These are phyloP conservation scores for Elgonia sp. DNA, from an alignment of 2,888 invertebrate genomes.

Conservation along the genomic window DNA sequence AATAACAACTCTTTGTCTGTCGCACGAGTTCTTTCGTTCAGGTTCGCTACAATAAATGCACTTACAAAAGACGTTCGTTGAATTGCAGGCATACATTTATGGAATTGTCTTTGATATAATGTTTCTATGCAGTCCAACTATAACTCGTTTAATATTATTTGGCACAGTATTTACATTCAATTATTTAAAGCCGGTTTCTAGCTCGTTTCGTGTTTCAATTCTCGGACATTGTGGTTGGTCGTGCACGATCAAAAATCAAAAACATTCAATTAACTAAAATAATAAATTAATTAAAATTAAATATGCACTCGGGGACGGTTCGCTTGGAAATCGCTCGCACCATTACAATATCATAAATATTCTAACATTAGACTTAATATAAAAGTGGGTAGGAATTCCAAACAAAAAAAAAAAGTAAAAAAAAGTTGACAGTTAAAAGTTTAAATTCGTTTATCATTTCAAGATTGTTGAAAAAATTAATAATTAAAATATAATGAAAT, in stretches of 20 bases:
- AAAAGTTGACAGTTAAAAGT: too few relatives aligned
- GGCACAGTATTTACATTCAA: slow-evolving; percentile 60
- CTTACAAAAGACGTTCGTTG: slow-evolving; percentile 3
- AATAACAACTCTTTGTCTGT: neutral
- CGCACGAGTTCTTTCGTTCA: neutral
- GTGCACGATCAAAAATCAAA: neutral
- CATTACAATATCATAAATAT: slow-evolving; percentile 6
- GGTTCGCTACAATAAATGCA: slow-evolving; percentile 1
- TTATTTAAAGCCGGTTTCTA: slow-evolving; percentile 8
- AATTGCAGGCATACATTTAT: slow-evolving; percentile 2
- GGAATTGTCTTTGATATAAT: slow-evolving; percentile 12
- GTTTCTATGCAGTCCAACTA: slow-evolving; percentile 2
- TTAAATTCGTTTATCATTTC: too few relatives aligned
- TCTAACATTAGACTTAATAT: neutral
- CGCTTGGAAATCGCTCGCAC: neutral
- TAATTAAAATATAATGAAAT: too few relatives aligned
- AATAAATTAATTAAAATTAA: slow-evolving; percentile 17
- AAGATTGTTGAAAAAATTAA: too few relatives aligned
- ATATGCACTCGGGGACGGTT: neutral
- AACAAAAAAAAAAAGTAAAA: neutral
- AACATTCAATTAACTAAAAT: neutral
- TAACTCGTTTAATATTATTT: slow-evolving; percentile 41
- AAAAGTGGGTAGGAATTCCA: neutral
- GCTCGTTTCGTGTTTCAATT: slow-evolving; percentile 4
- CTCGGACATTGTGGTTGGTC: slow-evolving; percentile 26